Base-by-base conservation (phyloP, 2,888 invertebrate species). In the Drosophila pegasa region DNA sequence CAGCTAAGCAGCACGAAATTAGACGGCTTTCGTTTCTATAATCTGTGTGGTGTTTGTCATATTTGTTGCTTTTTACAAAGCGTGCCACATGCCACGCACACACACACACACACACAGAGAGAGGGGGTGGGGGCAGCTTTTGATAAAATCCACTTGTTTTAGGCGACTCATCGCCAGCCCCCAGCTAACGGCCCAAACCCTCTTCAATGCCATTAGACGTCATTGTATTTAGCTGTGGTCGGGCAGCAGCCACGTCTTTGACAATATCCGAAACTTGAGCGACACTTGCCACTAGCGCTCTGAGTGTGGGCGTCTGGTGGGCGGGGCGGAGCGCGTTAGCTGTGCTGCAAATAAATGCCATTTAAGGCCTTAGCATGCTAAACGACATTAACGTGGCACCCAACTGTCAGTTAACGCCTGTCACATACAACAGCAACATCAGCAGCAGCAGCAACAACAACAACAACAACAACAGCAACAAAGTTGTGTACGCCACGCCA, bases 351-450 rank as follows among this genome's bases (percentile, higher is more conserved):
- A 85, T 80, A 87, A 85, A 85, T 86, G 83, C 75, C 80, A 81
- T 87, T 87, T 83, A 87, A 77, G 83, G 78, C 79, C 80, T 80
- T 80, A 79, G 86, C 86, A 85, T 87, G 85, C 79, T 85, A 85
- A 85, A 70, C 73, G 81, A 77, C 86, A 78, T 87, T 85, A 86
- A 77, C 78, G 71, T 73, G 64, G 73, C 80, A 77, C 81, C 75
- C 86, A 72, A 87, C 80, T 85, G 85, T 79, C 83, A 78, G 88
- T 86, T 86, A 83, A 65, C 79, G 86, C 72, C 81, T 86, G 85
- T 83, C 86, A 83, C 74, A 72, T 71, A 66, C 45, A 55, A 31
- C 55, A 22, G 8, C 20, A 41, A 16, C 55, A 52, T 6, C 25
- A 35, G 20, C 48, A 29, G 16, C 22, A 51, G n/a, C 40, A 41